A percentile compares a stretch with the other conserved stretches of the same genome.
phyloP scores from a whole-genome alignment of 2,797 vertebrate species.

The Simalia tracyae region DNA sequence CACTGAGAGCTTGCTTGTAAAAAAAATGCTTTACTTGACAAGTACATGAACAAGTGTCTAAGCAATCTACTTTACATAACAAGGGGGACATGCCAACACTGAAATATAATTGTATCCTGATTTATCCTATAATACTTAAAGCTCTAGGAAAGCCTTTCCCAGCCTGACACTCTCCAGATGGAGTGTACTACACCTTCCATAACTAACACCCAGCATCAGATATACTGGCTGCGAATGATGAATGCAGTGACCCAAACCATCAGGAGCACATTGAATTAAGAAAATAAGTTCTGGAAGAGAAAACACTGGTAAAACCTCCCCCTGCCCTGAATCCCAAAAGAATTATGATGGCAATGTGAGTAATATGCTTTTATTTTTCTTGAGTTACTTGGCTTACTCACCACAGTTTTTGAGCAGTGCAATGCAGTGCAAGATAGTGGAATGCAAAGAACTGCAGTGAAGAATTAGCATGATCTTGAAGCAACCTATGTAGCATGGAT shows the following conservation, averaged over 20 bases:
- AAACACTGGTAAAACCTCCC: neutral
- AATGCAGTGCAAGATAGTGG: neutral
- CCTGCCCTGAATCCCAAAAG: neutral
- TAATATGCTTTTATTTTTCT: neutral
- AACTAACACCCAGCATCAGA: neutral
- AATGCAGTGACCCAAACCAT: neutral
- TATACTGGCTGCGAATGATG: neutral
- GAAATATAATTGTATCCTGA: neutral
- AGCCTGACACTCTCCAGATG: neutral
- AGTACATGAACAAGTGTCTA: conserved; percentile 20
- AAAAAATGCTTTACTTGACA: neutral
- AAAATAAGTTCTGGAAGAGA: neutral
- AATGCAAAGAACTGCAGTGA: neutral
- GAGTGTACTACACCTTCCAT: neutral
- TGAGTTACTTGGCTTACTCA: neutral
- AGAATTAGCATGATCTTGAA: neutral
- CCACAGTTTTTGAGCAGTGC: neutral
- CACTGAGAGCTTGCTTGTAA: neutral
- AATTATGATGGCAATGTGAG: neutral
- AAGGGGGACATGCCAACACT: conserved; percentile 9
- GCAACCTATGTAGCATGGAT: neutral
- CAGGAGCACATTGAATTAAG: neutral
- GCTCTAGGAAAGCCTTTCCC: neutral
- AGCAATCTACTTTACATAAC: neutral
- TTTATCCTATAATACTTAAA: neutral